phyloP scores from a whole-genome alignment of 2,113 vertebrate species.

The Tichodroma muraria region DNA sequence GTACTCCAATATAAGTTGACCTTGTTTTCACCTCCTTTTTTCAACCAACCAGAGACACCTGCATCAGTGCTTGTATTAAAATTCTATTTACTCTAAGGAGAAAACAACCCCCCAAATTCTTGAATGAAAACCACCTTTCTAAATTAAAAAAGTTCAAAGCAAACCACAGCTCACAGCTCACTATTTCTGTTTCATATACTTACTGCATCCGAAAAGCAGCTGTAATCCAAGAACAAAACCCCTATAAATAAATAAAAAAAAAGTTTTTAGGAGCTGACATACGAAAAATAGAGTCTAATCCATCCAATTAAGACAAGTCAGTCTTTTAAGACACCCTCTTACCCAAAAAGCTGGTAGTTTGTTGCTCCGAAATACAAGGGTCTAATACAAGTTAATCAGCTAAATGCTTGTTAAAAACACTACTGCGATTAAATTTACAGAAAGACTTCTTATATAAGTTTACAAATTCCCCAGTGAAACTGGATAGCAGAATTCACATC shows the following conservation, averaged over 20 bases:
- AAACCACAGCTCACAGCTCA: not conserved
- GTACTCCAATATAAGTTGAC: not conserved
- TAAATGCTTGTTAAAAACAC: not conserved
- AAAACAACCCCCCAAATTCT: not conserved
- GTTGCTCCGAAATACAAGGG: not conserved
- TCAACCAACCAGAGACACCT: not conserved
- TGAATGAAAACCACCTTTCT: not conserved
- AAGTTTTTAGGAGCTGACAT: not conserved
- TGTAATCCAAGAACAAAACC: conserved; percentile 86
- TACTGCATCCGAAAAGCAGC: conserved; percentile 87
- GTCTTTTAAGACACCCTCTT: not conserved
- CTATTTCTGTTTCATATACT: conserved; percentile 58
- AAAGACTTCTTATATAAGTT: not conserved
- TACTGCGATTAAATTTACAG: not conserved
- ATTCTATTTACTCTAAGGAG: not conserved
- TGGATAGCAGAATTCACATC: not conserved
- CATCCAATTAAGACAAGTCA: not conserved
- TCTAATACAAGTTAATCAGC: not conserved
- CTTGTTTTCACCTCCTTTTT: not conserved
- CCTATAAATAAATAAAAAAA: conserved; percentile 65
- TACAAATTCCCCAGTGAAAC: not conserved
- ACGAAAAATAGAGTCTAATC: not conserved
- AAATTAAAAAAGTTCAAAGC: not conserved
- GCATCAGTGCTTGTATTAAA: not conserved
- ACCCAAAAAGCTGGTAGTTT: not conserved